Percentiles rank a stretch among this genome's conserved stretches.
Conservation (phyloP, 2,113 vertebrate species). For the Notarius quadriscutis region DNA sequence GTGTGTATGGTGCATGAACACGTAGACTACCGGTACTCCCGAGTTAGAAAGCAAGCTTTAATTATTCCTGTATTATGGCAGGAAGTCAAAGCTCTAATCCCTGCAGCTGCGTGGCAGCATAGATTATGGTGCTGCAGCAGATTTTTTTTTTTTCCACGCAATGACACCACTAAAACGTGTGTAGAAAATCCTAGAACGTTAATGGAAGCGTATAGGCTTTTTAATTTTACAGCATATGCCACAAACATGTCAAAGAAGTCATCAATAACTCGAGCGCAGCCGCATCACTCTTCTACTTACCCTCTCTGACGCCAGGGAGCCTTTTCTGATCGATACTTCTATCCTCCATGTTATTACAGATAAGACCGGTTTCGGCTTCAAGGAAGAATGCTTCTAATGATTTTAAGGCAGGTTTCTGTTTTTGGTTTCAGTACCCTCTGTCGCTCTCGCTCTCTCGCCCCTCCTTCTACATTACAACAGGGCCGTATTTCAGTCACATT, state of each 20-base stretch:
- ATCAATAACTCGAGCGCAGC: not conserved
- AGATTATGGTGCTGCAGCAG: not conserved
- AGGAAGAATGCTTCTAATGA: slow-evolving; percentile 59
- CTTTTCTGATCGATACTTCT: slow-evolving; percentile 76
- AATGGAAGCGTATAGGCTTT: not conserved
- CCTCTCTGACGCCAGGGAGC: slow-evolving; percentile 79
- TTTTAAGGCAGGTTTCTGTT: slow-evolving; percentile 58
- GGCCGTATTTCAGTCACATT: slow-evolving; percentile 7
- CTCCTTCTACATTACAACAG: slow-evolving; percentile 15
- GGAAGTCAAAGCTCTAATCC: not conserved
- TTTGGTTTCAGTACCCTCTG: slow-evolving; percentile 66
- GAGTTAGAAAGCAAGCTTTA: not conserved
- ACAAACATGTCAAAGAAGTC: not conserved
- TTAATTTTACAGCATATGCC: not conserved
- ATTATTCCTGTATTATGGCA: not conserved
- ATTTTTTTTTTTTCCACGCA: not conserved
- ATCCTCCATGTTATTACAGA: slow-evolving; percentile 75
- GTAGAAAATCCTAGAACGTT: too few species aligned
- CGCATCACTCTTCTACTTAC: slow-evolving; percentile 59
- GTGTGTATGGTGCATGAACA: not conserved
- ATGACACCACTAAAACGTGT: not conserved
- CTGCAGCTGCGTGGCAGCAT: not conserved
- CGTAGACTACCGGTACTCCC: too few species aligned
- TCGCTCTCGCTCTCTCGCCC: not conserved
- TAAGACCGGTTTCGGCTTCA: slow-evolving; percentile 37